Conservation (phyloP, 2,113 vertebrate genomes). For the Neodontobutis hainanensis region DNA sequence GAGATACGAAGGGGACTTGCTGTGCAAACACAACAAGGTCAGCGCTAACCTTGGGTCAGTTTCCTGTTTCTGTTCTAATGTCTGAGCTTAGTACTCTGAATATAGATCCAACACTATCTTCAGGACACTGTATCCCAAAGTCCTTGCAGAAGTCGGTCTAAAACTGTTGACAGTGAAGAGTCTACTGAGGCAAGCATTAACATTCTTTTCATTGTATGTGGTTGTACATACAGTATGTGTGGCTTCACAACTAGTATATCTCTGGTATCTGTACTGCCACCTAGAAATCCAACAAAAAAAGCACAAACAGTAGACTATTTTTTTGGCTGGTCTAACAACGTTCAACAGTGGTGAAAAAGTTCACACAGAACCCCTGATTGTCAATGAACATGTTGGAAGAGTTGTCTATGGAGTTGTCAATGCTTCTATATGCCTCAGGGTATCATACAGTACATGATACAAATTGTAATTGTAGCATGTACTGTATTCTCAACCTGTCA, state of each 20-base stretch:
- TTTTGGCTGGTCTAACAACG: too few species aligned
- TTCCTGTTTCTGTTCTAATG: conserved; percentile 67
- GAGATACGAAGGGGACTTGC: conserved; percentile 13
- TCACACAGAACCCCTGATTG: too few species aligned
- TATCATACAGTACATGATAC: not conserved
- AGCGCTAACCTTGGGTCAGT: conserved; percentile 57
- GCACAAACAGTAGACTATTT: too few species aligned
- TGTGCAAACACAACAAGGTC: conserved; percentile 65
- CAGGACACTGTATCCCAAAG: conserved; percentile 68
- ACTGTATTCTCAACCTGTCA: conserved; percentile 27
- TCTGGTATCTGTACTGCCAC: too few species aligned
- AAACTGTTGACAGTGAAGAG: conserved; percentile 12
- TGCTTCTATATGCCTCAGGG: too few species aligned
- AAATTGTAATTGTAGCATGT: conserved; percentile 2
- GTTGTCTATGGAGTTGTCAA: too few species aligned
- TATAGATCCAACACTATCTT: conserved; percentile 66
- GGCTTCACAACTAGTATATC: too few species aligned
- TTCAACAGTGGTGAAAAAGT: too few species aligned
- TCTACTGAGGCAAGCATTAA: not conserved
- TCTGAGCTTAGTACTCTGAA: conserved; percentile 70
- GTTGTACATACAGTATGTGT: too few species aligned
- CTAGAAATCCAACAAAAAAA: too few species aligned
- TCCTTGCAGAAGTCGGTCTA: conserved; percentile 42
- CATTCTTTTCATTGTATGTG: too few species aligned
- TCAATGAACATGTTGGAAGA: too few species aligned